Base-by-base conservation (phyloP, 1,140 invertebrate species). In the Marisa cornuarietis region DNA sequence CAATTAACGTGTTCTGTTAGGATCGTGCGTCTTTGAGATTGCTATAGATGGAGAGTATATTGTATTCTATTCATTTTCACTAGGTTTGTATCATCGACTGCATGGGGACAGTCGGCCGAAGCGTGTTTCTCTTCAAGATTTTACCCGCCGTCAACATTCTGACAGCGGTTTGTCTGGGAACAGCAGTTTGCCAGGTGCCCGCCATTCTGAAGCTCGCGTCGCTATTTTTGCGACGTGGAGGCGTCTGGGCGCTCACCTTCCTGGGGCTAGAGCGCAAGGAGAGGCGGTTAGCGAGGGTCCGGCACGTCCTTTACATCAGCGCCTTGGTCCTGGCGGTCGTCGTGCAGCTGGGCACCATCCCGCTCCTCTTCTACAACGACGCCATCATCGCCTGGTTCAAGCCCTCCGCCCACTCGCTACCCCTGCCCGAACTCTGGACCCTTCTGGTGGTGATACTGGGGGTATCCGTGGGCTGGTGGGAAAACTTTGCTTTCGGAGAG, bases 401-500 rank as follows among this genome's bases (percentile, higher is more conserved):
- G 42, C n/a, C 4, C 10, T 24, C 24, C 5, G 26, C 71, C 14
- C 26, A 62, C 22, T 0, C 54, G 42, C 9, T 52, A 22, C 42
- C 16, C 8, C 26, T 72, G 10, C 76, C 71, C 20, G 69, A 49
- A 1, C 52, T 66, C 22, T 82, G 80, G 80, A 18, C 51, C 7
- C 16, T 77, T 14, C 54, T 75, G 8, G 58, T 82, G 58, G 63
- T 73, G n/a, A 49, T 75, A 24, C 51, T 78, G 24, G 52, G 78
- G 71, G 94, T 96, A 54, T 98, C 97, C 8, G 93, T 96, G 52
- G 95, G 96, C 51, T 99, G 97, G 96, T 99, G 97, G 97, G 97
- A 98, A 91, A 99, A 99, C 91, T 99, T 96, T 87, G 95, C 97
- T 0, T 95, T 95, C 54, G 26, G 93, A 93, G 79, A 76, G 51